phyloP scores from a whole-genome alignment of 2,888 invertebrate species.

The Acleris sparsana region DNA sequence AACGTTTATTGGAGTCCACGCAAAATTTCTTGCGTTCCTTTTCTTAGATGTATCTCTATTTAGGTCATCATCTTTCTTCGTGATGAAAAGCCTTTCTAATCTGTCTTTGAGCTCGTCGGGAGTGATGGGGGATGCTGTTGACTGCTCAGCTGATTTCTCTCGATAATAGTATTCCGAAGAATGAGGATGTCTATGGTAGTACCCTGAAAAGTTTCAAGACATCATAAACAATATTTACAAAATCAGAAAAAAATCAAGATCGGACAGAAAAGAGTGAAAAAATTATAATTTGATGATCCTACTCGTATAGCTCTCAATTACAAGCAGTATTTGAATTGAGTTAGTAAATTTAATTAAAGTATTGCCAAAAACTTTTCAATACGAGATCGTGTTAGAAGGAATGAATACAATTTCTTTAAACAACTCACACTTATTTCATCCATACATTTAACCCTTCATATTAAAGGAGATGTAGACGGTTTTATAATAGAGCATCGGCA shows the following conservation, averaged over 20 bases:
- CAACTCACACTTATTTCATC: no score
- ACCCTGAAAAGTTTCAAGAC: conserved; percentile 54
- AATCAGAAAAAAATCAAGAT: conserved; percentile 1
- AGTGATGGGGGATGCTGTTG: conserved; percentile 72
- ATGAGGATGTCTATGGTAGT: conserved; percentile 64
- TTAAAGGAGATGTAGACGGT: conserved; percentile 43
- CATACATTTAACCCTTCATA: neutral
- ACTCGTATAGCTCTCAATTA: no score
- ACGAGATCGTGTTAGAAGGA: no score
- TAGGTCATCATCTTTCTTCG: conserved; percentile 63
- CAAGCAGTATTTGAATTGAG: no score
- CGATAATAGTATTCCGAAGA: conserved; percentile 63
- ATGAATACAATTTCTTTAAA: no score
- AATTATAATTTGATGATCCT: no score
- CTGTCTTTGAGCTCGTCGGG: conserved; percentile 81
- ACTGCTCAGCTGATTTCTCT: conserved; percentile 64
- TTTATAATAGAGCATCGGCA: conserved; percentile 64
- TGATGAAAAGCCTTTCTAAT: conserved; percentile 76
- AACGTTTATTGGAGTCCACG: conserved; percentile 73
- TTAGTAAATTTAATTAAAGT: no score
- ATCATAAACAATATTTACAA: conserved; percentile 30
- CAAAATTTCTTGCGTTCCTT: conserved; percentile 70
- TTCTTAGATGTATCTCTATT: conserved; percentile 49
- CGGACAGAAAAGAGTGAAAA: no score
- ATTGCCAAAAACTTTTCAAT: no score